A percentile compares a stretch with the other conserved stretches of the same genome.
phyloP scores from a whole-genome alignment of 2,113 vertebrate genomes.

The Lampris incognitus region DNA sequence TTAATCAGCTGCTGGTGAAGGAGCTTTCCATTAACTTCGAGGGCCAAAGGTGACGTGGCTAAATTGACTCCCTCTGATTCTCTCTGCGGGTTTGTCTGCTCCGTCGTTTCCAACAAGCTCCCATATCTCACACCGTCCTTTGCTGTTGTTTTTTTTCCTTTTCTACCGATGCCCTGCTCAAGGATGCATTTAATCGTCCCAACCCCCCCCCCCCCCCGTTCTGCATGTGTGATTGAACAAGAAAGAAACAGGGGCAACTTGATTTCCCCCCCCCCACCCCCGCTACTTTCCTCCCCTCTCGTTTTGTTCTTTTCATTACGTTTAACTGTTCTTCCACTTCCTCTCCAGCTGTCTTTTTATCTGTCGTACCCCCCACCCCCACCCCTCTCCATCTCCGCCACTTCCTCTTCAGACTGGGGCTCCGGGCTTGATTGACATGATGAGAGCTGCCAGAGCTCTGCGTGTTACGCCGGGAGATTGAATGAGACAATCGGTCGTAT shows the following conservation, averaged over 20 bases:
- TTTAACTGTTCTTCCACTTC: not conserved
- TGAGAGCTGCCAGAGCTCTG: constrained; percentile 60
- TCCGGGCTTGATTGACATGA: constrained; percentile 66
- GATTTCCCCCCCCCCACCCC: not conserved
- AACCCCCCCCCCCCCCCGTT: not conserved
- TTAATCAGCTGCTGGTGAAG: constrained; percentile 74
- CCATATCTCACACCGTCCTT: too few species aligned
- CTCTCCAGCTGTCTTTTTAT: constrained; percentile 32
- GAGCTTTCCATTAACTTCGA: constrained; percentile 71
- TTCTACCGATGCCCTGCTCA: not conserved
- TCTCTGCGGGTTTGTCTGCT: not conserved
- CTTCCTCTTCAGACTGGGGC: constrained; percentile 31
- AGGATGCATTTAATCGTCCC: not conserved
- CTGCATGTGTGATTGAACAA: too few species aligned
- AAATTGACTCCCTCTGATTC: constrained; percentile 57
- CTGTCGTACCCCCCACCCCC: constrained; percentile 3
- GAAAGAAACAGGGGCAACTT: not conserved
- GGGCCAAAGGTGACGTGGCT: constrained; percentile 61
- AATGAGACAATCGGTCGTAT: constrained; percentile 73
- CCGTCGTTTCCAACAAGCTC: constrained; percentile 3
- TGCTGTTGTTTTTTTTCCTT: not conserved
- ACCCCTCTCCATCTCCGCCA: constrained; percentile 25
- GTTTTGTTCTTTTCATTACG: constrained; percentile 21
- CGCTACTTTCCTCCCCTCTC: not conserved
- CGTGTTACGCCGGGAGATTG: constrained; percentile 59